phyloP scores from a whole-genome alignment of 2,888 invertebrate species.

The Drosophila melanosoma region DNA sequence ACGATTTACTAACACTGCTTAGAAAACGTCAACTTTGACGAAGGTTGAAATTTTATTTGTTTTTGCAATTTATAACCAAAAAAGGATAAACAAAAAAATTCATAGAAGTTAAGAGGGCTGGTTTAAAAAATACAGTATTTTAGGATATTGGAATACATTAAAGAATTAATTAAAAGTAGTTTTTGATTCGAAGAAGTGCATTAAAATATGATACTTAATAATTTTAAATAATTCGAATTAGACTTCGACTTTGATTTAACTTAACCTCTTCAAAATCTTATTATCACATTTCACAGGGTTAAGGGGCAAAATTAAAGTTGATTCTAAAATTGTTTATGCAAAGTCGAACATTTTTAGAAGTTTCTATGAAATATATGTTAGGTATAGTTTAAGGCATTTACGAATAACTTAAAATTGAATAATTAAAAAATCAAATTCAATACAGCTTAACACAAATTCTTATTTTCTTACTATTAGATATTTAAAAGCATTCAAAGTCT shows the following conservation, averaged over 20 bases:
- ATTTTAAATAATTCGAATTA: too few relatives aligned
- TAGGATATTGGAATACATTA: background rate
- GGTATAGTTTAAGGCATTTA: background rate
- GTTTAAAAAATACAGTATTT: background rate
- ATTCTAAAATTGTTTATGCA: constrained; percentile 34
- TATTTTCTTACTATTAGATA: background rate
- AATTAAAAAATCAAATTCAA: background rate
- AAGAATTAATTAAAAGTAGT: background rate
- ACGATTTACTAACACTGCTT: constrained; percentile 50
- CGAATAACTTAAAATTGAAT: background rate
- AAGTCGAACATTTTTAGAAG: background rate
- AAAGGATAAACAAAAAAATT: constrained; percentile 17
- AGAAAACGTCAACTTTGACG: constrained; percentile 38
- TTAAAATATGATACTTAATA: too few relatives aligned
- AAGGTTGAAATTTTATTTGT: constrained; percentile 55
- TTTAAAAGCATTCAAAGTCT: background rate
- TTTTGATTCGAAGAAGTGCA: background rate
- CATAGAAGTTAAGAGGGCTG: background rate
- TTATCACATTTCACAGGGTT: constrained; percentile 1
- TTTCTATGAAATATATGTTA: background rate
- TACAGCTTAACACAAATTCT: background rate
- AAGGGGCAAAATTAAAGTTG: constrained; percentile 34
- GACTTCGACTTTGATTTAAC: background rate
- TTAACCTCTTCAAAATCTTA: background rate
- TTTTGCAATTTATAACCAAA: constrained; percentile 58